Conservation (phyloP, 2,888 invertebrate genomes). For the Rhingia rostrata region DNA sequence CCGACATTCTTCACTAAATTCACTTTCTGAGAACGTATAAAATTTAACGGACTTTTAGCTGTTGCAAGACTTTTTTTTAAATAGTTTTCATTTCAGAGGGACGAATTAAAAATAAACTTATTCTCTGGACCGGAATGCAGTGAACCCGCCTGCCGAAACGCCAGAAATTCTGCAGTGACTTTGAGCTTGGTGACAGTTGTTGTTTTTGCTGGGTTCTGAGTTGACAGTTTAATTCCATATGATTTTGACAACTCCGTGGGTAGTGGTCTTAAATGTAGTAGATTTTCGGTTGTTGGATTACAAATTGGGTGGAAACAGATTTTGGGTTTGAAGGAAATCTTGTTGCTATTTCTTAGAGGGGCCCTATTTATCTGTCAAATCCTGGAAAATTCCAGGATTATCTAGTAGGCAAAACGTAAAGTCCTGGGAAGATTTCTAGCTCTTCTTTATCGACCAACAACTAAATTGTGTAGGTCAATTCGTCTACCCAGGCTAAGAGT, state of each 20-base stretch:
- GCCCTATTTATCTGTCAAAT: no score
- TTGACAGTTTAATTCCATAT: conserved; percentile 16
- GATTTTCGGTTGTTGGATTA: neutral
- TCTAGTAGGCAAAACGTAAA: no score
- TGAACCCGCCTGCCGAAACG: conserved; percentile 44
- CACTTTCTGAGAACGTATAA: conserved; percentile 22
- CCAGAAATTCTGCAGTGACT: conserved; percentile 40
- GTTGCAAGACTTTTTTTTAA: conserved; percentile 33
- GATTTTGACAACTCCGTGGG: conserved; percentile 16
- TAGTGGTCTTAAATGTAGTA: conserved; percentile 10
- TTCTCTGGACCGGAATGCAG: conserved; percentile 62
- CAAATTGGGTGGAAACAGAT: neutral
- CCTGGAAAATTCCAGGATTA: no score
- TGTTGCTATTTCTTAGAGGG: neutral
- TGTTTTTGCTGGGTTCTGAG: conserved; percentile 12
- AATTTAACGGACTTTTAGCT: conserved; percentile 20
- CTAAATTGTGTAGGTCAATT: no score
- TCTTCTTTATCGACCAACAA: no score
- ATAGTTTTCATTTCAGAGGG: conserved; percentile 60
- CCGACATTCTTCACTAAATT: conserved; percentile 87
- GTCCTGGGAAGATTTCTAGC: no score
- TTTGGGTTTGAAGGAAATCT: neutral
- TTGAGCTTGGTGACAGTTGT: conserved; percentile 41
- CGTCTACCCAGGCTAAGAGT: no score
- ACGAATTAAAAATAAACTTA: conserved; percentile 63